These are phyloP conservation scores for Cephus runcator DNA, from an alignment of 2,888 invertebrate species.

Conservation along the genomic window DNA sequence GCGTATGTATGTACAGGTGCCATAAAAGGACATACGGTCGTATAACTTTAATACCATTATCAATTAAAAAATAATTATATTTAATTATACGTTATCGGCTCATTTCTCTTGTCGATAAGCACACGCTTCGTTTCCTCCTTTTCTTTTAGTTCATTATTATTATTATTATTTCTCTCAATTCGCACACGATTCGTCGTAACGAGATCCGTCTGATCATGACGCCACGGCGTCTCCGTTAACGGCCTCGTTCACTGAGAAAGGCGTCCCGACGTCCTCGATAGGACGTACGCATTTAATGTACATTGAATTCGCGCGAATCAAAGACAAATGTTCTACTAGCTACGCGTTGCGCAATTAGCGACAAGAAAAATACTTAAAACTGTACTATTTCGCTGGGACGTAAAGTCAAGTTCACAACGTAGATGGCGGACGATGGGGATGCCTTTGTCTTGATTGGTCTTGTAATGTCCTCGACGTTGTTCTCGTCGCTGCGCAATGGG, in stretches of 20 bases:
- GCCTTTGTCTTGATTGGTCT: neutral
- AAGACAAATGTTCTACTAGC: too few species aligned
- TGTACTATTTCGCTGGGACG: neutral
- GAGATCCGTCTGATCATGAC: slow-evolving; percentile 22
- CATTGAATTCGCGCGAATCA: neutral
- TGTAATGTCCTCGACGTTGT: slow-evolving; percentile 1
- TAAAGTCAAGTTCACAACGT: neutral
- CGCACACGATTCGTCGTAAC: slow-evolving; percentile 36
- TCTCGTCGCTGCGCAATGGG: slow-evolving; percentile 28
- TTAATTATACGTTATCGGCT: slow-evolving; percentile 23
- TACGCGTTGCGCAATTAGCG: too few species aligned
- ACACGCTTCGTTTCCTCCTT: slow-evolving; percentile 17
- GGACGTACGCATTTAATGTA: neutral
- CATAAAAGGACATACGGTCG: slow-evolving; percentile 26
- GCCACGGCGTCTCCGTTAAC: neutral
- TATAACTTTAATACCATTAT: slow-evolving; percentile 20
- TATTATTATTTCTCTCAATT: slow-evolving; percentile 25
- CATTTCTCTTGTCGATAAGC: slow-evolving; percentile 19
- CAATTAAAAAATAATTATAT: slow-evolving; percentile 27
- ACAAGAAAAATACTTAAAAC: too few species aligned
- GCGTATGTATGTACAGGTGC: slow-evolving; percentile 30
- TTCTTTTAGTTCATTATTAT: neutral
- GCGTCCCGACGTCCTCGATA: neutral
- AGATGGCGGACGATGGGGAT: neutral
- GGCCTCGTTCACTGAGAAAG: neutral